Evolutionary conservation across 2,797 vertebrate genomes (phyloP), one percentile per base, ranked within the genome.

Genomic region (Tachyglossus aculeatus): DNA sequence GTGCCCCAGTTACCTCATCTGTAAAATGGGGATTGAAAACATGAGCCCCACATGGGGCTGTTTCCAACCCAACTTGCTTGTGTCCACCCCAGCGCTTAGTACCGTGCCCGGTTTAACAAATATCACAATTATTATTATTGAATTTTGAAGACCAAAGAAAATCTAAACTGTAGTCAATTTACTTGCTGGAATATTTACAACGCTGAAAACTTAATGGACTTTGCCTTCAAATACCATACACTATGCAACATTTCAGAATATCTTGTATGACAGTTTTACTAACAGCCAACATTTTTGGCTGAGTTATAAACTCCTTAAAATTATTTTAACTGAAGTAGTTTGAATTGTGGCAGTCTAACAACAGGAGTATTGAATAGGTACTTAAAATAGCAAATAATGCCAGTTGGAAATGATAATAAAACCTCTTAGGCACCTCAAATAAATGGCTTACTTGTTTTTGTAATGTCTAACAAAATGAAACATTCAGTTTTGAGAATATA

Each of bases 381-480:
- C 65, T 56, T 34, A 32, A 39, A 39, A 53, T 52, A 58, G 22
- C 25, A 53, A 55, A 21, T 45, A 22, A 33, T 59, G 19, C n/a
- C 19, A 5, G 33, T 34, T 19, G 8, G 3, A 62, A 53, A 58
- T 16, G 41, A 43, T 57, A 37, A 40, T 27, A 47, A 68, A 66
- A 52, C 24, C 4, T 50, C 7, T 51, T 45, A 10, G 25, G 31
- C 15, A 25, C 51, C 22, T 36, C 21, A 36, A 16, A 18, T 39
- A 13, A 53, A 22, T 34, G 29, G 15, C n/a, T 6, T 10, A 15
- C 27, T 11, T 48, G 27, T 31, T 48, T 6, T 6, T 31, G 19
- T 27, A 48, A 48, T 48, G n/a, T 31, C 18, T 48, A 48, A 29
- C 45, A 48, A 63, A 67, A 71, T 67, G 32, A 54, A 74, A 7